phyloP scores from a whole-genome alignment of 2,797 vertebrate genomes.

The Melanotaenia maccullochi region DNA sequence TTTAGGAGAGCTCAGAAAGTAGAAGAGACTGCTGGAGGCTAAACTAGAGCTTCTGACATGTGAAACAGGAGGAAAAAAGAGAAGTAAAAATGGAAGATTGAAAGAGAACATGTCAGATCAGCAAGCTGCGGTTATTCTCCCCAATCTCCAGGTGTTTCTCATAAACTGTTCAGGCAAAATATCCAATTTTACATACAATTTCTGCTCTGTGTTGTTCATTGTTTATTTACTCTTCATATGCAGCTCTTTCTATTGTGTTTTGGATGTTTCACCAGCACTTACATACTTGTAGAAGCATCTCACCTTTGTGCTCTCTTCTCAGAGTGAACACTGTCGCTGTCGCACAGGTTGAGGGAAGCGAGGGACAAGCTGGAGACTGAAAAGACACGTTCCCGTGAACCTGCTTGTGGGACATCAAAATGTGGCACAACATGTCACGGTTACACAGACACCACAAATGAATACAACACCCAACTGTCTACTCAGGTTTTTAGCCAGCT shows the following conservation, averaged over 20 bases:
- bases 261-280: background rate
- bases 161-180: background rate
- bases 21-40: constrained; percentile 83
- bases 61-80: constrained; percentile 52
- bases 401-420: constrained; percentile 79
- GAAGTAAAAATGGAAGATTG: constrained; percentile 36
- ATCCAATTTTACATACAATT: background rate
- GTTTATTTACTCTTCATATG: background rate
- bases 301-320: constrained; percentile 95
- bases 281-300: constrained; percentile 48
- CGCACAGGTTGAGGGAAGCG: constrained; percentile 93
- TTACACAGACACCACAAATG: constrained; percentile 63
- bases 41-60: constrained; percentile 84
- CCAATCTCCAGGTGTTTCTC: background rate
- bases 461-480: constrained; percentile 65
- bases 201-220: background rate
- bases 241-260: background rate
- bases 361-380: constrained; percentile 97
- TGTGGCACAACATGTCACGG: constrained; percentile 60
- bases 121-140: constrained; percentile 12
- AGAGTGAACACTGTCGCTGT: constrained; percentile 90
- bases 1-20: constrained; percentile 84
- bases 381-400: constrained; percentile 90
- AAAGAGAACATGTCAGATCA: constrained; percentile 62
- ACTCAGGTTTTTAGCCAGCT: constrained; percentile 58